phyloP scores from a whole-genome alignment of 2,797 vertebrate species.

The Synanceia verrucosa region DNA sequence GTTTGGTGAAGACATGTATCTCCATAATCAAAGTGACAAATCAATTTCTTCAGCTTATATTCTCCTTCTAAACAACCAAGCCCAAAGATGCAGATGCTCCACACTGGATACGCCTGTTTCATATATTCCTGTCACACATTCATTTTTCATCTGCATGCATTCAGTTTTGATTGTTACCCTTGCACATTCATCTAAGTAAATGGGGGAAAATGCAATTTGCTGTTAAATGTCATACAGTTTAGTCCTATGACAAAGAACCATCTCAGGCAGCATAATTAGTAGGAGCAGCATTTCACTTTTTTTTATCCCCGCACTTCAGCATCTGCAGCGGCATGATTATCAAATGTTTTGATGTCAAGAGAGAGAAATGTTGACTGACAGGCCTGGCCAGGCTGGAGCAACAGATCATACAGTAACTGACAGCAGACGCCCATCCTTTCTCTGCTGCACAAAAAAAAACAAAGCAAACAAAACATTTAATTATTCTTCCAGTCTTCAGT shows the following conservation, averaged over 20 bases:
- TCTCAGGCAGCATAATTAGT: conserved; percentile 64
- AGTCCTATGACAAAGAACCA: conserved; percentile 64
- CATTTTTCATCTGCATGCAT: conserved; percentile 41
- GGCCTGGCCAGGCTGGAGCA: conserved; percentile 54
- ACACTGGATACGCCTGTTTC: conserved; percentile 43
- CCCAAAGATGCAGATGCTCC: conserved; percentile 6
- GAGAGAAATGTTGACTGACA: conserved; percentile 76
- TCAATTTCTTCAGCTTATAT: conserved; percentile 29
- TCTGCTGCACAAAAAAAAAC: conserved; percentile 42
- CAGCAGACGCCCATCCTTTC: conserved; percentile 60
- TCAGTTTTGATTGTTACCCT: conserved; percentile 37
- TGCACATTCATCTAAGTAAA: conserved; percentile 44
- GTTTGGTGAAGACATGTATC: conserved; percentile 25
- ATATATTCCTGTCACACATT: conserved; percentile 46
- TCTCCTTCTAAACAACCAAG: conserved; percentile 25
- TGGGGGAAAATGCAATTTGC: conserved; percentile 60
- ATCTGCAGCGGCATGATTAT: conserved; percentile 75
- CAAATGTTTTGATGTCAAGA: conserved; percentile 74
- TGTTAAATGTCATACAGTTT: conserved; percentile 75
- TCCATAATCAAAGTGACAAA: conserved; percentile 38
- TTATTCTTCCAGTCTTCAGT: conserved; percentile 83
- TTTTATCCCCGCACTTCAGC: conserved; percentile 14
- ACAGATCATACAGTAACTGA: conserved; percentile 68
- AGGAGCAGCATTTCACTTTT: conserved; percentile 33
- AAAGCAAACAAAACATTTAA: conserved; percentile 82